These are phyloP conservation scores for Drosophila ustulata DNA, from an alignment of 2,888 invertebrate genomes.

Conservation along the genomic window DNA sequence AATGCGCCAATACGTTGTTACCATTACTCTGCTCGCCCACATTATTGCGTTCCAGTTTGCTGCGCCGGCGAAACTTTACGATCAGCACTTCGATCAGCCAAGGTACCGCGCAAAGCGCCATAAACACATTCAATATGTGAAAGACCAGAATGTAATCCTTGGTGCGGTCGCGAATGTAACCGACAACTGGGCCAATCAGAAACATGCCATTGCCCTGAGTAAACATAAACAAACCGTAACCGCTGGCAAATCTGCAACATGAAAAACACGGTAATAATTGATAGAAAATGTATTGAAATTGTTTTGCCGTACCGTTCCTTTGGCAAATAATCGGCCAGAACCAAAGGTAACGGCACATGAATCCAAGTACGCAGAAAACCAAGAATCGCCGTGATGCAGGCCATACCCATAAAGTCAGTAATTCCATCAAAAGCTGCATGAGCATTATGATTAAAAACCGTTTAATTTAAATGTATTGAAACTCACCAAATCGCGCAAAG, in stretches of 20 bases:
- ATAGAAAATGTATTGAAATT: not conserved
- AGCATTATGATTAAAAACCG: not conserved
- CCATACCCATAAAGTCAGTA: slow-evolving; percentile 86
- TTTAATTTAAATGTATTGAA: not conserved
- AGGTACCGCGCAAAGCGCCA: slow-evolving; percentile 88
- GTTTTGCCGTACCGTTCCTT: slow-evolving; percentile 85
- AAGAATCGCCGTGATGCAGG: slow-evolving; percentile 87
- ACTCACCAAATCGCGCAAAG: slow-evolving; percentile 88
- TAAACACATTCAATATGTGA: slow-evolving; percentile 88
- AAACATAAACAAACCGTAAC: slow-evolving; percentile 90
- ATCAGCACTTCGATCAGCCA: slow-evolving; percentile 88
- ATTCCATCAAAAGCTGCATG: slow-evolving; percentile 86
- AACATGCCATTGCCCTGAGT: slow-evolving; percentile 89
- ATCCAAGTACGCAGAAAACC: slow-evolving; percentile 90
- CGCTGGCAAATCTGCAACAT: slow-evolving; percentile 88
- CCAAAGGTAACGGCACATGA: slow-evolving; percentile 89
- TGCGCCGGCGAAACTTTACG: slow-evolving; percentile 76
- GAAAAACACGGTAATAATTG: not conserved
- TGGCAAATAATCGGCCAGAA: slow-evolving; percentile 89
- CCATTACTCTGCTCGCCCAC: slow-evolving; percentile 37
- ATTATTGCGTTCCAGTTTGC: slow-evolving; percentile 60
- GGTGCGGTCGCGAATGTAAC: slow-evolving; percentile 88
- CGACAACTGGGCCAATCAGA: slow-evolving; percentile 89
- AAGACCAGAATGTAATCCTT: slow-evolving; percentile 89
- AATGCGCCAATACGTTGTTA: slow-evolving; percentile 23